Base-by-base conservation (phyloP, 2,113 vertebrate species). In the Carassius carassius region DNA sequence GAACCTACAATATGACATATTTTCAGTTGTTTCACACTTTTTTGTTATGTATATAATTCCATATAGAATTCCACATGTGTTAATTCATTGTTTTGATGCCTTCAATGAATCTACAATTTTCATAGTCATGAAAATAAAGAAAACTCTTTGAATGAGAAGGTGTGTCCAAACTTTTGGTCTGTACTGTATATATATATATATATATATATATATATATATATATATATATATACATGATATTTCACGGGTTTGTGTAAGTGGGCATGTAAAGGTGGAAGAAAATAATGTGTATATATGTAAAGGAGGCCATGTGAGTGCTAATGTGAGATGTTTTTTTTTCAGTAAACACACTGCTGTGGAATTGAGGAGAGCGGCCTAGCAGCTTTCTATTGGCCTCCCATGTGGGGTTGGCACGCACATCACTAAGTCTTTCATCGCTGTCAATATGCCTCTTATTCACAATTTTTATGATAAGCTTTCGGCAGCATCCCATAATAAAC, bases 391-490 rank as follows among this genome's bases (percentile, higher is more conserved):
- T 77, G 63, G 70, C 77, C 81, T 84, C 84, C 88, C 84, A 78
- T 54, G 21, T 74, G 56, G 21, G 70, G 63, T 58, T 62, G 56
- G 84, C 74, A 69, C 41, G 44, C 17, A 32, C 70, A 65, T n/a
- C 51, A 8, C 81, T 25, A 62, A 29, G 54, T 89, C 84, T 89
- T 86, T 84, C 81, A 87, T 67, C 84, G 9, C 72, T 63, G 76
- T 85, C 84, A 85, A 87, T 84, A 85, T 86, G 77, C 41, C 88
- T 85, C 23, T 74, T 82, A 84, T 89, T 87, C 84, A 84, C 81
- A 56, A 70, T 70, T 41, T 62, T 67, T 73, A 81, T 5, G 32
- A 80, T 81, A 89, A 86, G 88, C 80, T 85, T 81, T 62, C 56
- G 76, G 80, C 86, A 78, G 72, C 44, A n/a, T 77, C 72, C 78